These are phyloP conservation scores for Sminthurinus aureus DNA, from an alignment of 2,888 invertebrate species.

Conservation along the genomic window DNA sequence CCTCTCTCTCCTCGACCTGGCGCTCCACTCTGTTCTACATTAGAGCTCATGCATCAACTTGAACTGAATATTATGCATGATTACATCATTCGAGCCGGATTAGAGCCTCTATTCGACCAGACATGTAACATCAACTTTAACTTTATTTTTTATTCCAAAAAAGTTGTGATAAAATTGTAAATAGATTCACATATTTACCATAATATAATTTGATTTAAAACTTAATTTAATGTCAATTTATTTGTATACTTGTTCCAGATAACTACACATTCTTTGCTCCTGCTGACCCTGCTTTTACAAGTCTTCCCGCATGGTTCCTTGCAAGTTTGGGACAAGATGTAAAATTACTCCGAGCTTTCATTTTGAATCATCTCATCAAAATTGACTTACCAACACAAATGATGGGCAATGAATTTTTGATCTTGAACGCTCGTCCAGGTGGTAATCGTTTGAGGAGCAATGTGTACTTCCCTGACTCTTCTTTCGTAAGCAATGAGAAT, in stretches of 20 bases:
- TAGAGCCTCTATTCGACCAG: constrained; percentile 48
- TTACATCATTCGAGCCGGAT: constrained; percentile 48
- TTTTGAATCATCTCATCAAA: constrained; percentile 57
- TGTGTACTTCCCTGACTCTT: constrained; percentile 47
- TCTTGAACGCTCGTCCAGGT: constrained; percentile 56
- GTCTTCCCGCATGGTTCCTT: constrained; percentile 55
- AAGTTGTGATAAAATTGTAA: neutral
- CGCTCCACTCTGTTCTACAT: constrained; percentile 46
- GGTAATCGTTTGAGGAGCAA: constrained; percentile 53
- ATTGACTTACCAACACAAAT: constrained; percentile 47
- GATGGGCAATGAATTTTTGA: constrained; percentile 52
- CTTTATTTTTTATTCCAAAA: constrained; percentile 2
- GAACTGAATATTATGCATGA: constrained; percentile 50
- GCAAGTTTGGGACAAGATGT: constrained; percentile 51
- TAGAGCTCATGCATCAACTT: constrained; percentile 51
- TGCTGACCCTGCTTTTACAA: constrained; percentile 54
- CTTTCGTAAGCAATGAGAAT: constrained; percentile 48
- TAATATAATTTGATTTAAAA: neutral
- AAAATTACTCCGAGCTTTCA: constrained; percentile 53
- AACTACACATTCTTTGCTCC: constrained; percentile 56
- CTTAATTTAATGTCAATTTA: neutral
- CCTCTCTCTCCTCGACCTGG: constrained; percentile 2
- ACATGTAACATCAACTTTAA: constrained; percentile 45
- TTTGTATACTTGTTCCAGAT: neutral
- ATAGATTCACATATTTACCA: neutral